Base-by-base conservation (phyloP, 2,888 invertebrate genomes). In the Gastrophysa polygoni region DNA sequence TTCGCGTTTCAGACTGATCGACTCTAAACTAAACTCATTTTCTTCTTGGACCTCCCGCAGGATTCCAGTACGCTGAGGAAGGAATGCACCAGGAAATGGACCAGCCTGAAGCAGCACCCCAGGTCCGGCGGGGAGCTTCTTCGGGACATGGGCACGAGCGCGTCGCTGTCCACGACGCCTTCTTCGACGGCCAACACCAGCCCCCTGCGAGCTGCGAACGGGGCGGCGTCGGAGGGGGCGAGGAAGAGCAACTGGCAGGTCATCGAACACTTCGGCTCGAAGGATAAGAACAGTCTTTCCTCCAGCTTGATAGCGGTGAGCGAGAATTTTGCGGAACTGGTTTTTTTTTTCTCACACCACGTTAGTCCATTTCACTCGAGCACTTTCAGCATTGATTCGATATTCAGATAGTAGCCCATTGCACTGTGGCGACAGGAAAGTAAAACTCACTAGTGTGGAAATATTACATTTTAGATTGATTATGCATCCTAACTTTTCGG, bases 191-290 rank as follows among this genome's bases (percentile, higher is more conserved):
- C 76, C 28, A 76, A 74, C 60, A 75, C 75, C 8, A 76, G 76
- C 50, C 76, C 77, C n/a, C 66, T 75, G 63, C 72, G 74, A 4
- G 66, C 69, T 4, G 67, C 69, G 11, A 69, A 66, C 14, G 38
- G 38, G 14, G 67, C 70, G 64, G 87, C 87, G 1, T 86, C 88
- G 2, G 67, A 71, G 64, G 87, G 87, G 1, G 86, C 88, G 2
- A 88, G 88, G 80, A 93, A 93, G 80, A 93, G 93, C 74, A 93
- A 94, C 83, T 94, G 93, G 93, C 93, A 93, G 80, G 93, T 94
- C 71, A 93, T 94, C 75, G 93, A 94, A 80, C 93, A 94, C 82
- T 93, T 91, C 82, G 85, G 83, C 66, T 86, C 87, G 24, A 87
- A 83, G 75, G 85, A 85, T 67, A 83, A 78, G 72, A 85, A 85